A percentile compares a stretch with the other conserved stretches of the same genome.
Conservation (phyloP, 1,140 invertebrate species). For the Temnothorax nylanderi region DNA sequence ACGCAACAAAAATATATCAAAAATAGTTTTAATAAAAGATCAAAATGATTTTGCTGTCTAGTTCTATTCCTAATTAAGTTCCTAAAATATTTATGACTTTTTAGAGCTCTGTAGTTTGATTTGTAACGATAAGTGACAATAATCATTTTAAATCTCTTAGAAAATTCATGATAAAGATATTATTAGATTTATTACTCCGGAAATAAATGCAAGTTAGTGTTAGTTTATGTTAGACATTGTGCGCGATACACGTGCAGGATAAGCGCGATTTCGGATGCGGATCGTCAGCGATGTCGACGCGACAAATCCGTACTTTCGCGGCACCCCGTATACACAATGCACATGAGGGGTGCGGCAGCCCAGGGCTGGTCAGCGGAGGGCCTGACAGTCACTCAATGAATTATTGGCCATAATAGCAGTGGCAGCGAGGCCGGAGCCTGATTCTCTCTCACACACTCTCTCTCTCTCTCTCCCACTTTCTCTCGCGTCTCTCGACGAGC, state of each 20-base stretch:
- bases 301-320: slow-evolving; percentile 67
- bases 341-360: slow-evolving; percentile 77
- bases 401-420: slow-evolving; percentile 85
- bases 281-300: neutral
- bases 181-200: too few species aligned
- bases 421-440: slow-evolving; percentile 78
- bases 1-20: too few species aligned
- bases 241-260: too few species aligned
- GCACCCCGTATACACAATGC: slow-evolving; percentile 77
- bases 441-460: slow-evolving; percentile 42
- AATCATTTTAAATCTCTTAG: neutral
- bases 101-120: neutral
- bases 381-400: slow-evolving; percentile 83
- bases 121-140: neutral
- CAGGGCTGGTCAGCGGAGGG: slow-evolving; percentile 76
- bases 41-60: neutral
- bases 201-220: neutral
- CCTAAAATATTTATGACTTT: neutral
- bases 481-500: slow-evolving; percentile 65
- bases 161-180: neutral
- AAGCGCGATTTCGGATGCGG: neutral
- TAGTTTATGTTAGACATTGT: neutral
- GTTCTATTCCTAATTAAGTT: neutral
- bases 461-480: slow-evolving; percentile 42
- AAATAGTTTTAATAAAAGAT: neutral